Conservation (phyloP, 2,888 invertebrate genomes). For the Microctonus aethiopoides region DNA sequence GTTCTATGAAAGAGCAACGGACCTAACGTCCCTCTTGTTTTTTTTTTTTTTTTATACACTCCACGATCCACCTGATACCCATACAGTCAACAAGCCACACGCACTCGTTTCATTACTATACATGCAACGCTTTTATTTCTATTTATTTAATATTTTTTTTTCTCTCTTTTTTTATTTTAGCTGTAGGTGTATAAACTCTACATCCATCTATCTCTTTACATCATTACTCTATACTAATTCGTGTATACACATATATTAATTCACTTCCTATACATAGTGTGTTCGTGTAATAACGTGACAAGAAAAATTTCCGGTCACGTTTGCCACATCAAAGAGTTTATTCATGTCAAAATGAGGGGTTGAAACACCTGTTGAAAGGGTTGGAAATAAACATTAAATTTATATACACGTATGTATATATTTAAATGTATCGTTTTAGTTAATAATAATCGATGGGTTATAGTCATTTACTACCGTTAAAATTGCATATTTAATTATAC, state of each 20-base stretch:
- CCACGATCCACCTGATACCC: constrained; percentile 54
- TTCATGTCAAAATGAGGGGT: not conserved
- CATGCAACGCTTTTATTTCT: no score
- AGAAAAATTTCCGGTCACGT: constrained; percentile 39
- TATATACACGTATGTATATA: not conserved
- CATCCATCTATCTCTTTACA: constrained; percentile 30
- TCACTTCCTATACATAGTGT: constrained; percentile 42
- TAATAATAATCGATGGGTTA: constrained; percentile 5
- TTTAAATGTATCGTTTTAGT: no score
- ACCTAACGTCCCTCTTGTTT: constrained; percentile 34
- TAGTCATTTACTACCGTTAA: no score
- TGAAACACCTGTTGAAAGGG: constrained; percentile 40
- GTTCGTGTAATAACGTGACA: constrained; percentile 50
- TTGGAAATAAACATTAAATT: constrained; percentile 18
- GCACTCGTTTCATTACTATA: constrained; percentile 49
- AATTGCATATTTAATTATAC: no score
- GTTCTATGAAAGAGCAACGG: constrained; percentile 42
- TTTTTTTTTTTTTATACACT: constrained; percentile 19
- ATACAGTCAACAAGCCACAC: constrained; percentile 35
- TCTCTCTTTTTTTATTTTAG: constrained; percentile 19
- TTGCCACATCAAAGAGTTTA: not conserved
- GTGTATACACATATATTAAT: constrained; percentile 34
- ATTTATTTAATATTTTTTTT: no score
- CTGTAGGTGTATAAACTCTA: not conserved
- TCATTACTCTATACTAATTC: constrained; percentile 52